These are phyloP conservation scores for Tachina grossa DNA, from an alignment of 2,888 invertebrate species.

Conservation along the genomic window DNA sequence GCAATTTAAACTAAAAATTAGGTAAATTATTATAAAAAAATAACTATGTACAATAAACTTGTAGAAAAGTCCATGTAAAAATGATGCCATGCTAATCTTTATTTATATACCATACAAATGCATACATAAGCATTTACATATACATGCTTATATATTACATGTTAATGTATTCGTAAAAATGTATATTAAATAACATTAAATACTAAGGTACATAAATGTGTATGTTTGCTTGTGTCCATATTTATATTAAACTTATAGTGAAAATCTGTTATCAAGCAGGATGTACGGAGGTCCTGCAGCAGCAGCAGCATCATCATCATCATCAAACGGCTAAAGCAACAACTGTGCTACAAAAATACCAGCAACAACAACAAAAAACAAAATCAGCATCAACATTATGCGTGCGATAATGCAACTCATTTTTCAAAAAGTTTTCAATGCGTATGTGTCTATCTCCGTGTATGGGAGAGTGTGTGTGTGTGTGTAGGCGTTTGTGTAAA, in stretches of 20 bases:
- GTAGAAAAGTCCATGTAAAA: background rate
- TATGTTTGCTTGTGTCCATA: background rate
- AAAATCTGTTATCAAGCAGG: conserved; percentile 71
- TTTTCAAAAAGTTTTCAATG: conserved; percentile 56
- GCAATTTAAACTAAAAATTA: too few relatives aligned
- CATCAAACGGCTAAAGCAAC: conserved; percentile 7
- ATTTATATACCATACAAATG: background rate
- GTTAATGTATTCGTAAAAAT: conserved; percentile 10
- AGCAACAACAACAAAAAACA: conserved; percentile 56
- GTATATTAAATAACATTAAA: conserved; percentile 44
- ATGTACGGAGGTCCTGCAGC: conserved; percentile 68
- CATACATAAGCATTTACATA: background rate
- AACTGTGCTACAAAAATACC: background rate
- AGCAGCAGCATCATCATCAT: conserved; percentile 55
- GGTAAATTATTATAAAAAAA: too few relatives aligned
- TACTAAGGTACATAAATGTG: conserved; percentile 18
- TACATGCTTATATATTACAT: conserved; percentile 2
- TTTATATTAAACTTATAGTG: conserved; percentile 57
- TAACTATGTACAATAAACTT: too few relatives aligned
- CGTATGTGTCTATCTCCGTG: background rate
- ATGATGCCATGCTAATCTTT: background rate
- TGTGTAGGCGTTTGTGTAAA: conserved; percentile 58
- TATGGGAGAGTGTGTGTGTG: conserved; percentile 2
- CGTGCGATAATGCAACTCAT: conserved; percentile 71
- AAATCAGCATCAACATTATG: conserved; percentile 69